Percentiles rank a stretch among this genome's conserved stretches.
Evolutionary conservation across 2,113 vertebrate genomes (phyloP).

Genomic region (Sarotherodon lohbergeri): DNA sequence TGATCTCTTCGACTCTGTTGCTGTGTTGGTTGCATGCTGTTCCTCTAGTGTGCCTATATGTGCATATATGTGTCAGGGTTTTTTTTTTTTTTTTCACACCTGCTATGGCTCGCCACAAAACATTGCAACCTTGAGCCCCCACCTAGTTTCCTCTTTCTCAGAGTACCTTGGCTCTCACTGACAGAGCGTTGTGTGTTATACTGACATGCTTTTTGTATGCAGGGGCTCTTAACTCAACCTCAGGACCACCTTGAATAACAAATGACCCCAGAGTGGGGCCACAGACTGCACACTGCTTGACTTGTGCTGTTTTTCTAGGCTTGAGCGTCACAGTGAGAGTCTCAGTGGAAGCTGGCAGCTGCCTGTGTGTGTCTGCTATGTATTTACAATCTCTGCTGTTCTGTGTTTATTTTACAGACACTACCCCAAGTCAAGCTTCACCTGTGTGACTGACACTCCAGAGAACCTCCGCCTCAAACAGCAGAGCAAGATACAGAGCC

Average conservation of each 20-base stretch:
- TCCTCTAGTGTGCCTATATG: not conserved
- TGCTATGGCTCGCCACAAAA: conserved; percentile 36
- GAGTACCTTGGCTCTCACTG: conserved; percentile 33
- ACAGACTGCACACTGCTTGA: conserved; percentile 39
- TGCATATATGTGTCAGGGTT: not conserved
- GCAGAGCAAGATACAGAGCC: conserved; percentile 95
- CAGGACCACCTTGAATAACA: conserved; percentile 55
- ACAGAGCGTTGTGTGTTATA: conserved; percentile 45
- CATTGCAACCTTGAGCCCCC: conserved; percentile 14
- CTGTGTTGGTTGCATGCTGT: conserved; percentile 4
- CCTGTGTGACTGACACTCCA: conserved; percentile 92
- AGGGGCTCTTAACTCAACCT: conserved; percentile 53
- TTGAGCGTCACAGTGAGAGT: not conserved
- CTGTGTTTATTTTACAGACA: conserved; percentile 77
- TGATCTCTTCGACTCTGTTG: conserved; percentile 28
- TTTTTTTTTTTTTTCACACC: conserved; percentile 34
- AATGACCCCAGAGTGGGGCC: conserved; percentile 30
- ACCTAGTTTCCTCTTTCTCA: conserved; percentile 39
- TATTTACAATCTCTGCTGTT: conserved; percentile 7
- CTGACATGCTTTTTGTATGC: conserved; percentile 61
- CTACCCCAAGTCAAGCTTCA: conserved; percentile 95
- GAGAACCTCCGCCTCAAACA: conserved; percentile 97
- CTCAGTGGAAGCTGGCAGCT: conserved; percentile 4
- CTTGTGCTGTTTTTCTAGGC: conserved; percentile 15
- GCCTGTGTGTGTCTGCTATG: not conserved